Evolutionary conservation across 2,888 invertebrate species (phyloP).

Genomic region (Dendrolimus houi): DNA sequence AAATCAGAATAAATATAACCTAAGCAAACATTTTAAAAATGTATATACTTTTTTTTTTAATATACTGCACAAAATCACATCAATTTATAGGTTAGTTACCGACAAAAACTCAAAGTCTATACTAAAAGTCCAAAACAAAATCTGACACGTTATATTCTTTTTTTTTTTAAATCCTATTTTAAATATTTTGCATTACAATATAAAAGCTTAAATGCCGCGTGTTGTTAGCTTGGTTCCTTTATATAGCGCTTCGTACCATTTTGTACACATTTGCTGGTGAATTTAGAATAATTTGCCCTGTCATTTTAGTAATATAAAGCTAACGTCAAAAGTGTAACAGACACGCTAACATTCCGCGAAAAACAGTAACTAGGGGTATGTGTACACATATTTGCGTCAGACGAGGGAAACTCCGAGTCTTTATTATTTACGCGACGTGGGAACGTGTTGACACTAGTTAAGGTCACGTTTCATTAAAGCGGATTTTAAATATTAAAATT

Average conservation of each 20-base stretch:
- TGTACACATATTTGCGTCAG: slow-evolving; percentile 23
- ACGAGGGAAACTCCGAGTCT: slow-evolving; percentile 27
- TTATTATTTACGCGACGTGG: slow-evolving; percentile 50
- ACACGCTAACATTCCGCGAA: not conserved
- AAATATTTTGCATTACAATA: too few relatives aligned
- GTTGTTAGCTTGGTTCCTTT: too few relatives aligned
- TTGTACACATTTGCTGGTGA: not conserved
- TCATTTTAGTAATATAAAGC: not conserved
- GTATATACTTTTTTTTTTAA: too few relatives aligned
- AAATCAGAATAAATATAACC: too few relatives aligned
- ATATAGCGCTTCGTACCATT: not conserved
- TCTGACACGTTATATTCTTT: too few relatives aligned
- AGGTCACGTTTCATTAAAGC: slow-evolving; percentile 16
- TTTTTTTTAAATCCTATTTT: too few relatives aligned
- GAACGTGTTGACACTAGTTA: slow-evolving; percentile 31
- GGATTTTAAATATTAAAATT: not conserved
- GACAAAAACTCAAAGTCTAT: too few relatives aligned
- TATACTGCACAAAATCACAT: too few relatives aligned
- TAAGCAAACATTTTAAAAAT: too few relatives aligned
- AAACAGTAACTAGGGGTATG: not conserved
- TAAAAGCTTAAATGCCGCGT: too few relatives aligned
- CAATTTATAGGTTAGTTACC: too few relatives aligned
- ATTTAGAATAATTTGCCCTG: not conserved
- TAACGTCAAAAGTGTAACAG: not conserved
- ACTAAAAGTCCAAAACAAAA: too few relatives aligned